phyloP scores from a whole-genome alignment of 2,888 invertebrate genomes.

The Ethmia dodecea region DNA sequence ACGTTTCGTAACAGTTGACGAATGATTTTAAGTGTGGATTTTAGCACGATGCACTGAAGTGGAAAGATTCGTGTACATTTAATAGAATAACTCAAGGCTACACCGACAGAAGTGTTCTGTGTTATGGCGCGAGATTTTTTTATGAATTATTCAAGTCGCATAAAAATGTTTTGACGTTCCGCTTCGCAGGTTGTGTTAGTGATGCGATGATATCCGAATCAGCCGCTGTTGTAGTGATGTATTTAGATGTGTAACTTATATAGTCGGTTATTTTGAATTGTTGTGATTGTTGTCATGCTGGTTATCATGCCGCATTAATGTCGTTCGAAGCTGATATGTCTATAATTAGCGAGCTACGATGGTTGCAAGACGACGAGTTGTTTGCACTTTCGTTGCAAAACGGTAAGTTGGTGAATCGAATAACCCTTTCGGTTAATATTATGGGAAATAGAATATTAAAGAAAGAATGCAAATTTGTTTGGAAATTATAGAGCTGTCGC shows the following conservation, averaged over 20 bases:
- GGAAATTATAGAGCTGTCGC: too few species aligned
- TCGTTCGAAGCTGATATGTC: conserved; percentile 70
- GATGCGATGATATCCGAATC: conserved; percentile 46
- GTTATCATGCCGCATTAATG: conserved; percentile 64
- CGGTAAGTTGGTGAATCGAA: too few species aligned
- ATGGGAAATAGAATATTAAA: too few species aligned
- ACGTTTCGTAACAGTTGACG: conserved; percentile 49
- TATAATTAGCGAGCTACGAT: conserved; percentile 69
- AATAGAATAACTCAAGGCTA: conserved; percentile 15
- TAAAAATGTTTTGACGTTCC: conserved; percentile 44
- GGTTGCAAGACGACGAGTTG: conserved; percentile 70
- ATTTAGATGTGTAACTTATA: conserved; percentile 36
- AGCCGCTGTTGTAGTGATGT: conserved; percentile 32
- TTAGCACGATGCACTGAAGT: conserved; percentile 33
- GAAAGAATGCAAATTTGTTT: too few species aligned
- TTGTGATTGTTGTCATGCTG: conserved; percentile 46
- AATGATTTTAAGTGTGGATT: conserved; percentile 29
- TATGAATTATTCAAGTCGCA: conserved; percentile 38
- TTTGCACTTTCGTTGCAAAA: conserved; percentile 72
- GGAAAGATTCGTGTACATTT: conserved; percentile 5
- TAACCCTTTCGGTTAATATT: too few species aligned
- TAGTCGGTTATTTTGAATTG: conserved; percentile 33
- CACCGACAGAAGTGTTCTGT: conserved; percentile 18
- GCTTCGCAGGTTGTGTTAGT: conserved; percentile 41
- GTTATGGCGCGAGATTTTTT: conserved; percentile 39